Conservation (phyloP, 2,888 invertebrate genomes). For the Synergus umbraculus region DNA sequence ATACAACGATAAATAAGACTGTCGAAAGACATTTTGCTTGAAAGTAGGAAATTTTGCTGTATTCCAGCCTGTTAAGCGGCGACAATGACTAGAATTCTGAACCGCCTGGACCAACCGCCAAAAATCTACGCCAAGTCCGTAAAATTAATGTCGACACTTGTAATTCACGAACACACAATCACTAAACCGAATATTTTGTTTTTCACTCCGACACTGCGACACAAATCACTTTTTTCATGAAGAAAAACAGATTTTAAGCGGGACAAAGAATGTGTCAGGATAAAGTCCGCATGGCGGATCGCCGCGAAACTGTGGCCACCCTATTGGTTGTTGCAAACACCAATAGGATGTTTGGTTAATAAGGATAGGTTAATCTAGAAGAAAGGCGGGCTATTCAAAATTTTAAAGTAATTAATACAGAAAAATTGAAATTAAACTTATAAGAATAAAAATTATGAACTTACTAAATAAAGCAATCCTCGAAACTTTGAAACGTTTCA, state of each 20-base stretch:
- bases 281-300: too few species aligned
- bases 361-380: too few species aligned
- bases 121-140: neutral
- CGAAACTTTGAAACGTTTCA: too few species aligned
- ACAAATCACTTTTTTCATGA: slow-evolving; percentile 36
- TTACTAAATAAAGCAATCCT: too few species aligned
- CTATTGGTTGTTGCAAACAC: too few species aligned
- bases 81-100: neutral
- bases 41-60: neutral
- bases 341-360: too few species aligned
- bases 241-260: neutral
- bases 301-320: too few species aligned
- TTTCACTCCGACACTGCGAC: slow-evolving; percentile 30
- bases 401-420: too few species aligned
- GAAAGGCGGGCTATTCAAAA: too few species aligned
- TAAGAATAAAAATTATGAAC: too few species aligned
- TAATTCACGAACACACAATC: slow-evolving; percentile 45
- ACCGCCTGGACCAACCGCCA: slow-evolving; percentile 27
- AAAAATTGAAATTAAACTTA: too few species aligned
- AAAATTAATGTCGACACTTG: slow-evolving; percentile 42
- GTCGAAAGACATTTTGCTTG: neutral
- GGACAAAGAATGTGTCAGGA: slow-evolving; percentile 9
- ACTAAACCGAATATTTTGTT: neutral
- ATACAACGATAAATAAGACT: neutral
- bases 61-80: neutral